A percentile compares a stretch with the other conserved stretches of the same genome.
Evolutionary conservation across 64 coral and sea anemone genomes (phyloP).

Genomic region (Catalaphyllia jardinei): DNA sequence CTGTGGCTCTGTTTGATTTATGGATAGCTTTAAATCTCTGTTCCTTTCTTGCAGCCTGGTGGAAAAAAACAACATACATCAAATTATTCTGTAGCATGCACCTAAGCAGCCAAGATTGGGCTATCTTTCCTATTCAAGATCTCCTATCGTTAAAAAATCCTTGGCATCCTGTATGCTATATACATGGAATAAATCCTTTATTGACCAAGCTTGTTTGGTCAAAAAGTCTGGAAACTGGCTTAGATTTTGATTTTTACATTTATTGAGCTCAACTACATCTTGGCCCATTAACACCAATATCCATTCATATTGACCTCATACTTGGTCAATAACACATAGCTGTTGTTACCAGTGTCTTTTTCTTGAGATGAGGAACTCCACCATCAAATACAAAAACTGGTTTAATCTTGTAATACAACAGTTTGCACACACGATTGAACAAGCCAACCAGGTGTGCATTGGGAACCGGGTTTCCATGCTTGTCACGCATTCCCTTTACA

Average conservation of each 20-base stretch:
- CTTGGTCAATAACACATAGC: no score
- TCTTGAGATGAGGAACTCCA: conserved; percentile 90
- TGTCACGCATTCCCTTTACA: conserved; percentile 85
- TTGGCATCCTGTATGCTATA: no score
- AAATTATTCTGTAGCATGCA: not conserved
- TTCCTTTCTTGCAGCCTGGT: conserved; percentile 80
- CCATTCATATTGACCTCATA: no score
- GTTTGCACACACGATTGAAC: conserved; percentile 87
- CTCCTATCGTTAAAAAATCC: no score
- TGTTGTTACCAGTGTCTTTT: conserved; percentile 89
- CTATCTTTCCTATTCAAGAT: no score
- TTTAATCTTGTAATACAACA: conserved; percentile 93
- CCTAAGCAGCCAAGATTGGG: no score
- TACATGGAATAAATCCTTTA: no score
- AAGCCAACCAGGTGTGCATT: conserved; percentile 92
- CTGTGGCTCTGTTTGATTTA: conserved; percentile 75
- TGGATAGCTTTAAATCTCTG: conserved; percentile 74
- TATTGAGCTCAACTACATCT: no score
- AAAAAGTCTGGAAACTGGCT: no score
- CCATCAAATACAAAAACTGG: conserved; percentile 99
- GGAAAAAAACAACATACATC: not conserved
- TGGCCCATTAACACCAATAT: no score
- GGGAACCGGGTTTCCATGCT: conserved; percentile 72
- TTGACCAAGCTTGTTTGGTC: no score
- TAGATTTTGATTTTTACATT: no score